These are phyloP conservation scores for Drosophila virilis DNA, from an alignment of 1,140 invertebrate species.

Conservation along the genomic window DNA sequence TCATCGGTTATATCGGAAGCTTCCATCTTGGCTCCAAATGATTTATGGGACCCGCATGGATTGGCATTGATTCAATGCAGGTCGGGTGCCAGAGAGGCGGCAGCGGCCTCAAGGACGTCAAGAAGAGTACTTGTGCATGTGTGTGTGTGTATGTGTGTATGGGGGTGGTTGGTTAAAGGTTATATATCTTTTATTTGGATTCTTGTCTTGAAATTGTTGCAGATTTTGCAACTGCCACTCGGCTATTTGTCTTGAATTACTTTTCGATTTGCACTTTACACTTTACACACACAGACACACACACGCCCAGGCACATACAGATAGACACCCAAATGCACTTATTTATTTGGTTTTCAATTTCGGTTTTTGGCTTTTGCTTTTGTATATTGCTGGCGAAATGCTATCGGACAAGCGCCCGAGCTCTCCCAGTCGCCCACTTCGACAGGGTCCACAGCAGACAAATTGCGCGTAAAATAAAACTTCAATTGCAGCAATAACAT, in stretches of 20 bases:
- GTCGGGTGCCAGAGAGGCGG: background rate
- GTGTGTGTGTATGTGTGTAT: background rate
- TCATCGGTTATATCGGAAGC: slow-evolving; percentile 49
- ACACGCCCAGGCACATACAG: background rate
- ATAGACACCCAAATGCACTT: slow-evolving; percentile 35
- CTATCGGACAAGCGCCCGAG: slow-evolving; percentile 30
- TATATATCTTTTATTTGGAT: slow-evolving; percentile 20
- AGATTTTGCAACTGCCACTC: slow-evolving; percentile 43
- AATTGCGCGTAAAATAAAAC: slow-evolving; percentile 61
- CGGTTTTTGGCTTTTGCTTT: slow-evolving; percentile 49
- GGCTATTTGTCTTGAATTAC: slow-evolving; percentile 57
- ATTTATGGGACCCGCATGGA: slow-evolving; percentile 51
- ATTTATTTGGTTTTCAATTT: slow-evolving; percentile 58
- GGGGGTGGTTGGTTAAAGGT: slow-evolving; percentile 18
- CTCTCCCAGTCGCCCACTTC: background rate
- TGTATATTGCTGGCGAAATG: slow-evolving; percentile 45
- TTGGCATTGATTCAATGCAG: slow-evolving; percentile 53
- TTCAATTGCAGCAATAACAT: slow-evolving; percentile 53
- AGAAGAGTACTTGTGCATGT: background rate
- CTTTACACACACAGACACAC: slow-evolving; percentile 2
- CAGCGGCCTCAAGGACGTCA: background rate
- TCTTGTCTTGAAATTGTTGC: slow-evolving; percentile 30
- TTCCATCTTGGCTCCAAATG: slow-evolving; percentile 51
- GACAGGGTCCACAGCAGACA: slow-evolving; percentile 27
- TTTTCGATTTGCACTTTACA: slow-evolving; percentile 45